Conservation (phyloP, 2,888 invertebrate species). For the Lasioglossum malachurum region DNA sequence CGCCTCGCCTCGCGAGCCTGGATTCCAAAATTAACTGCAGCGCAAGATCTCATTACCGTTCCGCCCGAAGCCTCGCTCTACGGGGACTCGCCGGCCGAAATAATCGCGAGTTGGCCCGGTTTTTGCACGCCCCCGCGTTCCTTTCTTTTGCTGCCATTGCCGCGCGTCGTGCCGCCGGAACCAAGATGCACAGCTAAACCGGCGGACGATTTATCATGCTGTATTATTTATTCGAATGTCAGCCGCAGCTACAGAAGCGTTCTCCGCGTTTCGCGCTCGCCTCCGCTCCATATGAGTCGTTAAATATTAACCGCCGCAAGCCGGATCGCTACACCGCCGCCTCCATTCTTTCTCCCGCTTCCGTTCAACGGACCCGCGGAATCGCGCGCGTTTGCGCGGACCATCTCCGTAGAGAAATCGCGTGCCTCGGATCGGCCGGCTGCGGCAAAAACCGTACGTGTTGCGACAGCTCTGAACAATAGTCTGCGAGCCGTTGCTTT, state of each 20-base stretch:
- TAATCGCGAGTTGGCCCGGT: slow-evolving; percentile 36
- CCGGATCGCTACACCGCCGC: not conserved
- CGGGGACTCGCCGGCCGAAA: slow-evolving; percentile 9
- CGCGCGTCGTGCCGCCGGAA: not conserved
- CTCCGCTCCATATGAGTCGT: slow-evolving; percentile 16
- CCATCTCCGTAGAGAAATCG: not conserved
- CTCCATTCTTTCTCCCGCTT: slow-evolving; percentile 10
- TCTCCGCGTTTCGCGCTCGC: not conserved
- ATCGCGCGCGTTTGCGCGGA: not conserved
- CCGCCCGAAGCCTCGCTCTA: slow-evolving; percentile 30
- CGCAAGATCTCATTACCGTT: slow-evolving; percentile 58
- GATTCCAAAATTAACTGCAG: slow-evolving; percentile 58
- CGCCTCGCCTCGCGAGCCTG: not conserved
- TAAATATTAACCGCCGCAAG: slow-evolving; percentile 46
- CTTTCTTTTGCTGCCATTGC: slow-evolving; percentile 5
- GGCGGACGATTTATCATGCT: slow-evolving; percentile 54
- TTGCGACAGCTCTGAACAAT: not conserved
- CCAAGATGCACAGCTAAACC: slow-evolving; percentile 3
- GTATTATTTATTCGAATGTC: slow-evolving; percentile 50
- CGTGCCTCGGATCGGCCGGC: not conserved
- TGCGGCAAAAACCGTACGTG: not conserved
- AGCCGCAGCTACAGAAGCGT: slow-evolving; percentile 31
- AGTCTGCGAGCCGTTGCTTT: not conserved
- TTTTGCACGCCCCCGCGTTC: not conserved
- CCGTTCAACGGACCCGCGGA: not conserved